These are phyloP conservation scores for Drosophila monieri DNA, from an alignment of 2,888 invertebrate genomes.

Conservation along the genomic window DNA sequence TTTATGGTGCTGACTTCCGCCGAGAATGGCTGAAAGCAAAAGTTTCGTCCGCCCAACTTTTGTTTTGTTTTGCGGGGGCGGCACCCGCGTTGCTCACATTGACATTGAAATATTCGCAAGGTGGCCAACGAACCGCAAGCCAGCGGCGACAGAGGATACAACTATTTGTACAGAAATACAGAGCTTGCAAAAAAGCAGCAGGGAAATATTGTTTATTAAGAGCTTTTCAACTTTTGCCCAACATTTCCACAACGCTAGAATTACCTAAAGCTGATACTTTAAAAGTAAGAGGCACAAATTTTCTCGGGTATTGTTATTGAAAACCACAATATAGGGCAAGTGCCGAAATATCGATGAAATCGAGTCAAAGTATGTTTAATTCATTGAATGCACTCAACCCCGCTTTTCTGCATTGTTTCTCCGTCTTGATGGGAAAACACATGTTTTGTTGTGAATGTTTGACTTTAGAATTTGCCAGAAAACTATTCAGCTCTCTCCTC, in stretches of 20 bases:
- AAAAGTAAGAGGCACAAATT: background rate
- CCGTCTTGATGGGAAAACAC: constrained; percentile 9
- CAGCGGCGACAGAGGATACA: constrained; percentile 26
- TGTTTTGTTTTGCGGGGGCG: constrained; percentile 19
- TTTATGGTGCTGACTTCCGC: constrained; percentile 66
- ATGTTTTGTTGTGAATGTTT: constrained; percentile 27
- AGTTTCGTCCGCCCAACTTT: constrained; percentile 48
- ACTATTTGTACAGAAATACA: constrained; percentile 10
- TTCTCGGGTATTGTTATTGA: background rate
- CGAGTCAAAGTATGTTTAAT: constrained; percentile 33
- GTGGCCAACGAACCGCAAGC: constrained; percentile 27
- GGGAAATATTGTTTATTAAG: constrained; percentile 1
- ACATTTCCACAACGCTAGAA: background rate
- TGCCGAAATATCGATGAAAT: constrained; percentile 17
- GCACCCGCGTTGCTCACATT: constrained; percentile 28
- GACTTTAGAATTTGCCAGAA: constrained; percentile 43
- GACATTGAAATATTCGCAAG: constrained; percentile 58
- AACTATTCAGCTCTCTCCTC: constrained; percentile 15
- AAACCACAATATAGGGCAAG: background rate
- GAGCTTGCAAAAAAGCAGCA: background rate
- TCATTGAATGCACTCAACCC: constrained; percentile 28
- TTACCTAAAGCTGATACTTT: background rate
- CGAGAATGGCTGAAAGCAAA: constrained; percentile 56
- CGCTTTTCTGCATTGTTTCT: constrained; percentile 13
- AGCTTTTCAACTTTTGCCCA: background rate